Evolutionary conservation across 2,797 vertebrate species (phyloP).

Genomic region (Fundulus diaphanus): DNA sequence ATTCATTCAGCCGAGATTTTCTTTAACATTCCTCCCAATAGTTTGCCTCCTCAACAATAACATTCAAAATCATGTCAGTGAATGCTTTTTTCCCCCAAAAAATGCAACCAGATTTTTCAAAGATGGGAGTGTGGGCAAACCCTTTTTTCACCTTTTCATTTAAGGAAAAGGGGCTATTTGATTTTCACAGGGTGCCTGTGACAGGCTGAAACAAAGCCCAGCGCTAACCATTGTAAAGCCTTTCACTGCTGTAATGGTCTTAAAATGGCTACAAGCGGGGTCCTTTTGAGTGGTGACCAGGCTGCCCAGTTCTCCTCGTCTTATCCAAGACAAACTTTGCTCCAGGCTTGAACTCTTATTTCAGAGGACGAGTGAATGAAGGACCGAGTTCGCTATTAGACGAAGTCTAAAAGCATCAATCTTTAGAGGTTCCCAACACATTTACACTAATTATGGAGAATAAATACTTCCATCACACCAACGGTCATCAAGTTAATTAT

Average conservation of each 20-base stretch:
- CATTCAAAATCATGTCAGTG: slow-evolving; percentile 65
- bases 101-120: slow-evolving; percentile 61
- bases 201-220: slow-evolving; percentile 86
- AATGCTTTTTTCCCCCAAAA: slow-evolving; percentile 64
- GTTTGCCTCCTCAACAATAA: slow-evolving; percentile 73
- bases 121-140: slow-evolving; percentile 66
- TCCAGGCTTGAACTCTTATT: slow-evolving; percentile 81
- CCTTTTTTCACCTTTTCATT: slow-evolving; percentile 80
- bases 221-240: slow-evolving; percentile 81
- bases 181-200: slow-evolving; percentile 87
- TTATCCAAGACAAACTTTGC: slow-evolving; percentile 83
- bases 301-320: slow-evolving; percentile 80
- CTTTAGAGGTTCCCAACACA: slow-evolving; percentile 40
- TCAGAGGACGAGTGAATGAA: slow-evolving; percentile 71
- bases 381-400: slow-evolving; percentile 67
- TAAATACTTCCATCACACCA: slow-evolving; percentile 79
- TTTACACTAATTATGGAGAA: slow-evolving; percentile 71
- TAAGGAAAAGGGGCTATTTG: slow-evolving; percentile 83
- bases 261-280: slow-evolving; percentile 90
- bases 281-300: slow-evolving; percentile 84
- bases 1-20: slow-evolving; percentile 83
- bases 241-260: slow-evolving; percentile 90
- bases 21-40: slow-evolving; percentile 74
- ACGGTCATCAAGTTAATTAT: slow-evolving; percentile 85
- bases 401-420: slow-evolving; percentile 28